Base-by-base conservation (phyloP, 2,888 invertebrate species). In the Tiliacea citrago region DNA sequence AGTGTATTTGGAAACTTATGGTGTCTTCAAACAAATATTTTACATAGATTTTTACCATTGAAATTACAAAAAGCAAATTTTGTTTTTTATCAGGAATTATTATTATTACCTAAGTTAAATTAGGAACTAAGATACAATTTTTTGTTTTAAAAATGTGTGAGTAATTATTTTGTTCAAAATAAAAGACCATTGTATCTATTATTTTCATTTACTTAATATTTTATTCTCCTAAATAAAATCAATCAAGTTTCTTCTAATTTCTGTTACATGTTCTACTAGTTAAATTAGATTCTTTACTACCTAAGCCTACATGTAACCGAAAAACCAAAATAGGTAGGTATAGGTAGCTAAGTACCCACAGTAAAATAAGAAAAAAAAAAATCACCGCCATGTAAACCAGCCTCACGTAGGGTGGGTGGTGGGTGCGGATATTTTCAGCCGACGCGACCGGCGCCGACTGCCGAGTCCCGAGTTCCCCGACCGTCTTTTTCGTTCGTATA, bases 341-440 rank as follows among this genome's bases (percentile, higher is more conserved):
- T 9, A 21, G 21, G 29, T 29, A 29, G 29, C n/a, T n/a, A n/a
- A n/a, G 29, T 29, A 29, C 29, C 29, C n/a, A n/a, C n/a, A n/a
- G n/a, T n/a, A n/a, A n/a, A n/a, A n/a, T 10, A 58, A 62, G 45
- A 57, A 16, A 42, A 42, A 21, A 57, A 60, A 75, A 39, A 39
- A 73, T 18, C 61, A 13, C 24, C 82, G 68, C n/a, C 91, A 92
- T 92, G 91, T 92, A 90, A 92, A 57, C 92, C 89, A 13, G 7
- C 39, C 75, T n/a, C 79, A 66, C 21, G 68, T 81, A 89, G 79
- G 91, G 81, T 74, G 83, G 85, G 29, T 29, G 85, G 29, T 29
- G 29, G 29, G 75, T 90, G 90, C 85, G 90, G 91, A 86, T 95
- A 95, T 94, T 95, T 94, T 91, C 91, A 93, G 91, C 88, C 91